Evolutionary conservation across 1,140 invertebrate species (phyloP), one percentile per base, ranked within the genome.

Genomic region (Bombus sibiricus): DNA sequence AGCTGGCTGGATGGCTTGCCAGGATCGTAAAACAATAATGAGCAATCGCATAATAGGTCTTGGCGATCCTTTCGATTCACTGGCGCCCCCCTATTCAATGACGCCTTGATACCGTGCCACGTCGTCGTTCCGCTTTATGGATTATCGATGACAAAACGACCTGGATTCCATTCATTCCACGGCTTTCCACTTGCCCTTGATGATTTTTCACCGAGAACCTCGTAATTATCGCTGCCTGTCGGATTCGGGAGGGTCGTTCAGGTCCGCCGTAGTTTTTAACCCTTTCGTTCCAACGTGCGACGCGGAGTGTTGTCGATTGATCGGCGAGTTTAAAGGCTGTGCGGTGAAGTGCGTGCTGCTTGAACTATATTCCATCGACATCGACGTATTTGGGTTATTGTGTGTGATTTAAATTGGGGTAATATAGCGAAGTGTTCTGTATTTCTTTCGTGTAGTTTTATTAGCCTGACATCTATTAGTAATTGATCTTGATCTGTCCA

Each of bases 41-140:
- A 88, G 86, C 87, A 88, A 88, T 88, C 87, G 83, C 74, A 79
- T 88, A 88, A 88, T 88, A 75, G 86, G 83, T 79, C 81, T 69
- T 47, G 25, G 39, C 53, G 37, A 41, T 59, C 78, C 68, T 28
- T 37, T 22, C 62, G 13, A 71, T 71, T 72, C 47, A 32, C 37
- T 1, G n/a, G n/a, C 69, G 25, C 28, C 28, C 39, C 37, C 37
- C n/a, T 37, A 57, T 73, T 73, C 43, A 41, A 41, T 32, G 68
- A 81, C 34, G 22, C 32, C 28, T 37, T 68, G 69, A 71, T 71
- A 71, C 39, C 69, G 69, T 28, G 69, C 18, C 47, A 34, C 68
- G 25, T 72, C 71, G 41, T 73, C 41, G 8, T 73, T 32, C 39
- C 66, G 18, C 64, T 25, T 81, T 72, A 73, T 73, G 53, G 68